Evolutionary conservation across 2,888 invertebrate genomes (phyloP), one percentile per base, ranked within the genome.

Genomic region (Brachyptera putata): DNA sequence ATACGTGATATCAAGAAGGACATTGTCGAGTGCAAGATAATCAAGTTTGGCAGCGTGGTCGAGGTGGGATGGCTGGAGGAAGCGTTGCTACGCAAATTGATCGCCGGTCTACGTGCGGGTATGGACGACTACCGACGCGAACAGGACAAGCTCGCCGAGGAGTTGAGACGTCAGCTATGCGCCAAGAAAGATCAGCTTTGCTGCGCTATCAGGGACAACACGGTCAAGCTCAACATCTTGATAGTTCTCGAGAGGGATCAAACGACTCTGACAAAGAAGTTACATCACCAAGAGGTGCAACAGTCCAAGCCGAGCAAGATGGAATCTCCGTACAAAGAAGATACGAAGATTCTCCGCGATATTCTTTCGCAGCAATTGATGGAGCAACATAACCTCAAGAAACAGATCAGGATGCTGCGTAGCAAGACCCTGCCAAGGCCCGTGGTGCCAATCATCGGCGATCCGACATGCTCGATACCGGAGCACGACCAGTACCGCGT

Each of bases 1-100:
- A 84, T 86, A 1, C 74, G 75, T 1, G 75, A 76, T 7, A 69
- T 89, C 3, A 80, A 84, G 58, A 78, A 78, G 1, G 76, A 75
- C 69, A 79, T 81, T 24, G 71, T 72, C 13, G 71, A 76, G 30
- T 74, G 75, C 43, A 81, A 82, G 77, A 73, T 74, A 43, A 74
- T 77, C 39, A 83, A 83, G 69, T 84, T 85, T 67, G 84, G 84
- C 0, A 72, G 75, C 53, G 68, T 75, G 50, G 69, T 84, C 13
- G 76, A 80, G 65, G 69, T 84, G 1, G 75, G 78, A 60, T 76
- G 77, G 62, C 68, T 85, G 62, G 82, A 84, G 67, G 79, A 81
- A 69, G 76, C 79, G 36, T 74, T 83, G 43, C 68, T 85, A 57
- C 76, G 78, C 50, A 76, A 76, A 65, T 75, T 82, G 68, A 75